Evolutionary conservation across 2,888 invertebrate species (phyloP), one percentile per base, ranked within the genome.

Genomic region (Lasioglossum vierecki): DNA sequence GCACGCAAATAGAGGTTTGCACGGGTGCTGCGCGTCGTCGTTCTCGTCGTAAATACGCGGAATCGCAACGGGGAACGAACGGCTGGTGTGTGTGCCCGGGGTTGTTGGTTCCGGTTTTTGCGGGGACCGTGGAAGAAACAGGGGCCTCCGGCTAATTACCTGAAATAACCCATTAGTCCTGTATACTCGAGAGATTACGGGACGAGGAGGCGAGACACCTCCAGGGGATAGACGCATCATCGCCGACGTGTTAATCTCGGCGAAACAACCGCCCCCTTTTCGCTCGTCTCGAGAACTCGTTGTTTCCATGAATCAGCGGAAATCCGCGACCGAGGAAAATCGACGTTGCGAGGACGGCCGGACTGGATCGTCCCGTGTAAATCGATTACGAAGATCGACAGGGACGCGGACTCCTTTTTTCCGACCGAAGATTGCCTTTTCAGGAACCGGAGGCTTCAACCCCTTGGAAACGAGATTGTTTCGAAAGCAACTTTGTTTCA

Each of bases 231-330:
- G 82, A 82, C 87, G 89, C 91, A 92, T 94, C 93, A 92, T 92
- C 91, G 92, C 91, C 93, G 94, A 94, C 93, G 91, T 92, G 93
- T 94, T 92, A 94, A 94, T 94, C 93, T 93, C 88, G 76, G 46
- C 73, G 72, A 83, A 68, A 77, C 85, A 39, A 71, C 82, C 68
- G 60, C 70, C 60, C 66, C 71, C 39, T 82, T 81, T 74, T 79
- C 80, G 70, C 77, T 82, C 60, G 39, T 46, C 44, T 15, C 76
- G 76, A 81, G 76, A 60, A 73, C 75, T 79, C 83, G 88, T 90
- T 88, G 89, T 93, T 93, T 93, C 90, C 93, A 89, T 94, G 94
- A 94, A 94, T 94, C 94, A 94, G 94, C 94, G 92, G 88, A 93
- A 93, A 92, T 90, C 82, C 89, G 80, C 82, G 81, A 90, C 89